Conservation (phyloP, 2,113 vertebrate genomes). For the Larimichthys polyactis region DNA sequence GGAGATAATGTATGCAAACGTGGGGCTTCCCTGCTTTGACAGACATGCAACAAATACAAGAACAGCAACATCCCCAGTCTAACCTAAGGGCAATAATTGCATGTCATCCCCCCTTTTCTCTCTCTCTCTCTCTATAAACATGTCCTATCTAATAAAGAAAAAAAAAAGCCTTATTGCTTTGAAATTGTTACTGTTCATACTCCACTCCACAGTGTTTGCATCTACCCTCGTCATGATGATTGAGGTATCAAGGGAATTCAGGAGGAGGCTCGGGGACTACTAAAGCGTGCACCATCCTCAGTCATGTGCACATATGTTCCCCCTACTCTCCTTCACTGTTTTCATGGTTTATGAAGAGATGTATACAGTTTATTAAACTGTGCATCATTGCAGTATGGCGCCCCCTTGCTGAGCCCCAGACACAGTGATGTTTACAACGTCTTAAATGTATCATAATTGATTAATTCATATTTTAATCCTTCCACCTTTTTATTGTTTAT, state of each 20-base stretch:
- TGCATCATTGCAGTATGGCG: conserved; percentile 28
- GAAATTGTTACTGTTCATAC: neutral
- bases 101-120: neutral
- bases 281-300: neutral
- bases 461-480: neutral
- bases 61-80: neutral
- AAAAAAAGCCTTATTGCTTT: neutral
- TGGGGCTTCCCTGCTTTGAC: neutral
- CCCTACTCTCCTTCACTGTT: neutral
- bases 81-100: neutral
- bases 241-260: neutral
- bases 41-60: neutral
- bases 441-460: neutral
- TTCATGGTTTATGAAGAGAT: conserved; percentile 10
- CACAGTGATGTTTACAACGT: neutral
- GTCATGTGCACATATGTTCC: neutral
- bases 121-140: neutral
- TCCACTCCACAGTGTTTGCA: neutral
- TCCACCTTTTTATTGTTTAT: neutral
- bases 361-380: neutral
- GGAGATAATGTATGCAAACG: neutral
- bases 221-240: neutral
- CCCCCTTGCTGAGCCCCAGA: conserved; percentile 41
- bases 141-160: neutral
- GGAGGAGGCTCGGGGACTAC: neutral